Percentiles rank a stretch among this genome's conserved stretches.
Conservation (phyloP, 2,888 invertebrate genomes). For the Gymnocheta viridis region DNA sequence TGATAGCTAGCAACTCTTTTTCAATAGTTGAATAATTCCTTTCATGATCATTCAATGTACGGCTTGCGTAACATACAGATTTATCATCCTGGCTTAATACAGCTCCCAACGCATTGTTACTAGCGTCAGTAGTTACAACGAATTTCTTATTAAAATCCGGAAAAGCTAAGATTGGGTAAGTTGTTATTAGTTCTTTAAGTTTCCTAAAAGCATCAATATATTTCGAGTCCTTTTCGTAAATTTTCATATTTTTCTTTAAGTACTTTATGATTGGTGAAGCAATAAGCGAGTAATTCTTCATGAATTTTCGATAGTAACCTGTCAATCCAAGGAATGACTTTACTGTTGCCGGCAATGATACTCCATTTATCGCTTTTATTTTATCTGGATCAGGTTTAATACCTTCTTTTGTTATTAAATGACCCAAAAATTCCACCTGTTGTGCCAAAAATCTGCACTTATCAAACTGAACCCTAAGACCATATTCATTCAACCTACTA, state of each 20-base stretch:
- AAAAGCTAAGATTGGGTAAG: background rate
- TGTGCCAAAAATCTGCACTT: no score
- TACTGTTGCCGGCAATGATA: no score
- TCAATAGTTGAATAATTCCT: background rate
- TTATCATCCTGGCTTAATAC: no score
- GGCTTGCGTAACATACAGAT: no score
- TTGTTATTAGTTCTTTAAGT: background rate
- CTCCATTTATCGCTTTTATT: no score
- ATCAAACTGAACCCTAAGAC: background rate
- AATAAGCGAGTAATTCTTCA: constrained; percentile 2
- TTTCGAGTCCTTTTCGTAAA: background rate
- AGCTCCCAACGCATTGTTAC: background rate
- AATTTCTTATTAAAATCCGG: background rate
- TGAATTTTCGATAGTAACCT: background rate
- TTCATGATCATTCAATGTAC: background rate
- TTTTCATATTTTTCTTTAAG: no score
- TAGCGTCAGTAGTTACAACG: background rate
- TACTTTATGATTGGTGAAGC: no score
- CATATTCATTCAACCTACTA: background rate
- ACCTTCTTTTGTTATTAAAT: background rate
- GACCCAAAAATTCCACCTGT: no score
- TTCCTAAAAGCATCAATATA: background rate
- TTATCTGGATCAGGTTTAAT: background rate
- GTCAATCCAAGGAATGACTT: constrained; percentile 3
- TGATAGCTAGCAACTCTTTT: no score